These are phyloP conservation scores for Heliconius cydno DNA, from an alignment of 2,888 invertebrate species.

Conservation along the genomic window DNA sequence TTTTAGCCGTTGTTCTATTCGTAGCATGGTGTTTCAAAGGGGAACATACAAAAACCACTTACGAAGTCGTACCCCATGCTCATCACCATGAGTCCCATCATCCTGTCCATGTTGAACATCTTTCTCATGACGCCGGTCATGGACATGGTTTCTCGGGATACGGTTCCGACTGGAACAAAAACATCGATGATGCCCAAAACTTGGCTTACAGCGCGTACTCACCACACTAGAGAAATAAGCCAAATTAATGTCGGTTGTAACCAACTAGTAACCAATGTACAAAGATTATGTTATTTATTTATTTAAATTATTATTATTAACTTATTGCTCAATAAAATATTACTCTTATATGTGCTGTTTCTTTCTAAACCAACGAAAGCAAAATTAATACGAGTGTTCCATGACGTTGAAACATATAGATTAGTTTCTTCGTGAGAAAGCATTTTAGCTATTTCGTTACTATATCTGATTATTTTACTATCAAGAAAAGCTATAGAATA, in stretches of 20 bases:
- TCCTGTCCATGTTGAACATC: conserved; percentile 84
- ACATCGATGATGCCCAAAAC: conserved; percentile 86
- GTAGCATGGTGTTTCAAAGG: conserved; percentile 76
- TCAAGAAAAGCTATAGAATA: conserved; percentile 19
- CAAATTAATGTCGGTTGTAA: conserved; percentile 45
- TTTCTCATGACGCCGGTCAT: conserved; percentile 70
- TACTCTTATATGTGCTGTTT: conserved; percentile 55
- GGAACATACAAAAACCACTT: conserved; percentile 75
- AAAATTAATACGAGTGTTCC: conserved; percentile 14
- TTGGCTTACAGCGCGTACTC: conserved; percentile 88
- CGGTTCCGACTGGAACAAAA: conserved; percentile 78
- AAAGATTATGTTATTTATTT: conserved; percentile 70
- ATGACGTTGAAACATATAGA: conserved; percentile 12
- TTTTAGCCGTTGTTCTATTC: conserved; percentile 88
- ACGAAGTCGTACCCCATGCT: conserved; percentile 76
- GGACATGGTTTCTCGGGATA: conserved; percentile 66
- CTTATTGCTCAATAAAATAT: conserved; percentile 68
- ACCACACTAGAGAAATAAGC: conserved; percentile 63
- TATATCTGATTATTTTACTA: neutral
- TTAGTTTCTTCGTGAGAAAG: conserved; percentile 43
- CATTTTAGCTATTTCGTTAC: conserved; percentile 16
- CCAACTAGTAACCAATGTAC: conserved; percentile 66
- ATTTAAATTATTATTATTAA: conserved; percentile 74
- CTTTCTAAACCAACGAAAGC: conserved; percentile 45
- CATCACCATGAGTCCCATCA: conserved; percentile 84